Evolutionary conservation across 1,140 invertebrate genomes (phyloP), one percentile per base, ranked within the genome.

Genomic region (Ceratina japonica): DNA sequence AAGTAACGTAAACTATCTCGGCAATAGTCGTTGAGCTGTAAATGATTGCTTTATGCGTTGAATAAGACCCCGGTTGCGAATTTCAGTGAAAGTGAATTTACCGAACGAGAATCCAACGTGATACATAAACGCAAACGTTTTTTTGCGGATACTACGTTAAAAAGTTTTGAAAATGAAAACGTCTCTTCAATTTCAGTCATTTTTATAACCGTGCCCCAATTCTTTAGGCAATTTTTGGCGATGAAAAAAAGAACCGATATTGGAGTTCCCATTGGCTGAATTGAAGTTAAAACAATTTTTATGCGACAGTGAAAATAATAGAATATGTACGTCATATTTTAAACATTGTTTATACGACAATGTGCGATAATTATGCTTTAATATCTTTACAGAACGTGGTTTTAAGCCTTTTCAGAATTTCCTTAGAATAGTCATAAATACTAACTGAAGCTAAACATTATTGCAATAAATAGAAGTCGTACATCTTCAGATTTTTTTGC

Each of bases 41-140:
- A 44, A 72, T 78, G 56, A 56, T 72, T 54, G 75, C 75, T 78
- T 78, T 72, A 16, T 20, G 69, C 75, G 59, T 78, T 71, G 31
- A 20, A 63, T 78, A 71, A 78, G 69, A 78, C 1, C 1, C 31
- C 31, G 75, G 69, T 78, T 72, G 75, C 49, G 5, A 72, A 78
- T 78, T 78, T 78, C 75, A 78, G 75, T 78, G 75, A 78, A 44
- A 63, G 3, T 1, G 3, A 52, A 56, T 27, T 72, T 15, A 54
- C 75, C 75, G 75, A 78, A 78, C 75, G 75, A 78, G 75, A 78
- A 78, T 72, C 75, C 75, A 78, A 78, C 37, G 15, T 71, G 44
- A 72, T 70, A 70, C 2, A 13, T 16, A 18, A 62, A 31, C 59
- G 66, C 49, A 62, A 59, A 44, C 49, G 37, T 15, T 54, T 72